Evolutionary conservation across 2,113 vertebrate genomes (phyloP), one percentile per base, ranked within the genome.

Genomic region (Lagopus leucura): DNA sequence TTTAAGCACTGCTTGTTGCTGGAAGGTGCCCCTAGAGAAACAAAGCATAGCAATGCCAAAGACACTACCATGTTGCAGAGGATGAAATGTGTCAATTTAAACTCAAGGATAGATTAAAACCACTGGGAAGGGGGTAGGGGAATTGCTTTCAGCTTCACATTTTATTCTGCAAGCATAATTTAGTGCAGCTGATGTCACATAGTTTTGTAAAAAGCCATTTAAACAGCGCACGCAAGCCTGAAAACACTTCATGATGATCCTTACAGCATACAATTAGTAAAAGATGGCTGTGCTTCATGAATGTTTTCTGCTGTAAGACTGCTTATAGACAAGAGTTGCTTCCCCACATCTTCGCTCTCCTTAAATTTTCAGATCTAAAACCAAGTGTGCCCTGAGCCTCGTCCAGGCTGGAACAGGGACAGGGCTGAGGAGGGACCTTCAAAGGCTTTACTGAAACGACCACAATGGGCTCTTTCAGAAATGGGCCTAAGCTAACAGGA

Each of bases 401-500:
- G 3, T 84, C 76, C 79, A 89, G 69, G 85, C 72, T 91, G 90
- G 85, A 90, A 71, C 43, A 54, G 20, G n/a, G 61, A 82, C 55
- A 89, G 79, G 43, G 69, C 52, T 83, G 90, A 90, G 76, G 65
- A 88, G 64, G 67, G 61, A 91, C 79, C 73, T 95, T 90, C 89
- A 81, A 93, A 95, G 70, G 65, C 76, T 92, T 58, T 79, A 65
- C 85, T 94, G 79, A 65, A 89, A 77, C 72, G n/a, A 86, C 70
- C 89, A 94, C 89, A 95, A 94, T 92, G 82, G 85, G 79, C 93
- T 90, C 93, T 90, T 93, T 93, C 93, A 96, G 88, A 67, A 92
- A 45, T 2, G 1, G 77, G 79, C 74, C 82, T 92, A 91, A 96
- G 73, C 82, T 86, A 95, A 94, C 88, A 90, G 93, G 93, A 94